These are phyloP conservation scores for Echeneis naucrates DNA, from an alignment of 2,797 vertebrate species.

Conservation along the genomic window DNA sequence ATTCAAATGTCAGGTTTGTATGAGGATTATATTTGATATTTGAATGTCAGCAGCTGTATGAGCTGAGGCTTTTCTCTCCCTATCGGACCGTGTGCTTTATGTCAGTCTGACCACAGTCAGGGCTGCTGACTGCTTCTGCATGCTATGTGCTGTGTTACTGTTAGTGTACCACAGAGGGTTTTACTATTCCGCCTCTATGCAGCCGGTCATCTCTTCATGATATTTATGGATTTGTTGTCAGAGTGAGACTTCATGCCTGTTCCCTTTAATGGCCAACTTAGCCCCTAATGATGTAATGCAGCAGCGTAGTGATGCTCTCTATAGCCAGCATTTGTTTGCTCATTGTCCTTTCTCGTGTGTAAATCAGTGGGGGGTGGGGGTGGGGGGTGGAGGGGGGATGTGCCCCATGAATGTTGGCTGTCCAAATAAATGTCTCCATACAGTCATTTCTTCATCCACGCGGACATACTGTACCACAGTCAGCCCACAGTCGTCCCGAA, in stretches of 20 bases:
- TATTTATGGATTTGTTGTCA: slow-evolving; percentile 78
- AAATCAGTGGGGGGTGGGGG: slow-evolving; percentile 45
- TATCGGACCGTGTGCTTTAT: slow-evolving; percentile 54
- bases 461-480: slow-evolving; percentile 70
- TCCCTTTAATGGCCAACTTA: slow-evolving; percentile 76
- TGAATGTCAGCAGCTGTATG: slow-evolving; percentile 73
- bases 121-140: slow-evolving; percentile 59
- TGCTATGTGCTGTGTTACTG: slow-evolving; percentile 49
- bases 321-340: slow-evolving; percentile 49
- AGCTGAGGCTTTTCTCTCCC: slow-evolving; percentile 35
- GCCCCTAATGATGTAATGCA: slow-evolving; percentile 76
- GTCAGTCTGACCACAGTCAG: slow-evolving; percentile 50
- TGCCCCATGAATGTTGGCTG: slow-evolving; percentile 22
- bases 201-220: slow-evolving; percentile 62
- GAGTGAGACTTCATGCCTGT: slow-evolving; percentile 60
- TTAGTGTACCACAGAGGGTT: slow-evolving; percentile 39
- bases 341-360: slow-evolving; percentile 54
- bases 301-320: slow-evolving; percentile 64
- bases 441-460: slow-evolving; percentile 62
- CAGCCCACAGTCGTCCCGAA: slow-evolving; percentile 67
- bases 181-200: slow-evolving; percentile 44
- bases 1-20: slow-evolving; percentile 91
- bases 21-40: slow-evolving; percentile 79
- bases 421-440: slow-evolving; percentile 27
- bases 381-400: too few relatives aligned